Evolutionary conservation across 2,888 invertebrate species (phyloP).

Genomic region (Octonoba sinensis): DNA sequence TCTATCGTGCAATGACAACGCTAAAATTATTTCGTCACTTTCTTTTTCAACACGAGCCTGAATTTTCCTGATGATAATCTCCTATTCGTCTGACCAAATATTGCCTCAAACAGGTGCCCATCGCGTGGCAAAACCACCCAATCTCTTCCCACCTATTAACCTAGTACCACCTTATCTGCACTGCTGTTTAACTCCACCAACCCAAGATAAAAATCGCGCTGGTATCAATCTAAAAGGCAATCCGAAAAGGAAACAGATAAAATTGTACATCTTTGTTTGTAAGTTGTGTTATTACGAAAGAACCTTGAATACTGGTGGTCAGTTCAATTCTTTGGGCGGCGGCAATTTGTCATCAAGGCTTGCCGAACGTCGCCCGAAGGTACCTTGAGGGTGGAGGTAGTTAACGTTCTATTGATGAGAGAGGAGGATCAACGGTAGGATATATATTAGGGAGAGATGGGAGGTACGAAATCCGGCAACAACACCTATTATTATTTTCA

Average conservation of each 20-base stretch:
- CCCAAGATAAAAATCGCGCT: too few species aligned
- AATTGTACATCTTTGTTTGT: neutral
- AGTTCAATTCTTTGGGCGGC: conserved; percentile 1
- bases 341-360: conserved; percentile 30
- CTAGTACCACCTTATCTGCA: conserved; percentile 39
- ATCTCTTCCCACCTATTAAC: conserved; percentile 48
- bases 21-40: too few species aligned
- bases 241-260: neutral
- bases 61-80: too few species aligned
- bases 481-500: conserved; percentile 15
- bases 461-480: neutral
- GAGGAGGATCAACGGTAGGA: neutral
- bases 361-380: neutral
- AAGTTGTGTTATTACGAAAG: conserved; percentile 16
- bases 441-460: neutral
- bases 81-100: too few species aligned
- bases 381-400: neutral
- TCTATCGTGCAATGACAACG: too few species aligned
- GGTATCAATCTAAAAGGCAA: too few species aligned
- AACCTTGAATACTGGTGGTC: conserved; percentile 18
- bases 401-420: neutral
- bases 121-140: conserved; percentile 35
- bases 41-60: too few species aligned
- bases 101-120: conserved; percentile 37
- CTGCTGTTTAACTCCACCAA: too few species aligned